Percentiles rank a stretch among this genome's conserved stretches.
These are phyloP conservation scores for Drosophila neonasuta DNA, from an alignment of 2,888 invertebrate genomes.

Conservation along the genomic window DNA sequence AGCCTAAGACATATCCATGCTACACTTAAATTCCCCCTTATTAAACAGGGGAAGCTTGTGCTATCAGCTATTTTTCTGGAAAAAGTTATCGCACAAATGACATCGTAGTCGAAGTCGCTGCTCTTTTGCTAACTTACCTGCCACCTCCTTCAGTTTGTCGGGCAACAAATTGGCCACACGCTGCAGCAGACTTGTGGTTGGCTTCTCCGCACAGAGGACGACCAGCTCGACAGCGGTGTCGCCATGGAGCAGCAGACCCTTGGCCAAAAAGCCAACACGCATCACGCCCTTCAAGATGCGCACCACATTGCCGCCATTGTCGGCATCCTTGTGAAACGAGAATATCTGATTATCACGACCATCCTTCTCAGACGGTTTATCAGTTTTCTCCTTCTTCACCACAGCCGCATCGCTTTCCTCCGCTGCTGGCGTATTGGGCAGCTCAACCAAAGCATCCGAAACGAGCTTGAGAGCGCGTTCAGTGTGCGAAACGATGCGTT, in stretches of 20 bases:
- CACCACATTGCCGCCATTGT: constrained; percentile 83
- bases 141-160: constrained; percentile 88
- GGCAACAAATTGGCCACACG: constrained; percentile 93
- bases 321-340: constrained; percentile 87
- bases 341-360: constrained; percentile 92
- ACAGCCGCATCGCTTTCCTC: constrained; percentile 57
- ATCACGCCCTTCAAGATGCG: constrained; percentile 97
- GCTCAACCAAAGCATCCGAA: constrained; percentile 92
- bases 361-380: constrained; percentile 84
- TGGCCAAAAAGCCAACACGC: constrained; percentile 96
- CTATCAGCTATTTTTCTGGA: constrained; percentile 79
- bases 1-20: constrained; percentile 61
- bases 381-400: constrained; percentile 79
- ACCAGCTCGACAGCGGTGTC: constrained; percentile 96
- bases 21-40: constrained; percentile 16
- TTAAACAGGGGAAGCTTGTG: constrained; percentile 24
- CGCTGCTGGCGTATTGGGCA: constrained; percentile 48
- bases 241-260: constrained; percentile 92
- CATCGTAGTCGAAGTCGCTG: constrained; percentile 39
- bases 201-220: constrained; percentile 96
- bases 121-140: constrained; percentile 83
- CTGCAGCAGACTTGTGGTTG: constrained; percentile 92
- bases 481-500: constrained; percentile 95
- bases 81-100: constrained; percentile 71
- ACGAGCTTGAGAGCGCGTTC: constrained; percentile 97